A percentile compares a stretch with the other conserved stretches of the same genome.
Evolutionary conservation across 1,140 invertebrate species (phyloP).

Genomic region (Caerostris darwini): DNA sequence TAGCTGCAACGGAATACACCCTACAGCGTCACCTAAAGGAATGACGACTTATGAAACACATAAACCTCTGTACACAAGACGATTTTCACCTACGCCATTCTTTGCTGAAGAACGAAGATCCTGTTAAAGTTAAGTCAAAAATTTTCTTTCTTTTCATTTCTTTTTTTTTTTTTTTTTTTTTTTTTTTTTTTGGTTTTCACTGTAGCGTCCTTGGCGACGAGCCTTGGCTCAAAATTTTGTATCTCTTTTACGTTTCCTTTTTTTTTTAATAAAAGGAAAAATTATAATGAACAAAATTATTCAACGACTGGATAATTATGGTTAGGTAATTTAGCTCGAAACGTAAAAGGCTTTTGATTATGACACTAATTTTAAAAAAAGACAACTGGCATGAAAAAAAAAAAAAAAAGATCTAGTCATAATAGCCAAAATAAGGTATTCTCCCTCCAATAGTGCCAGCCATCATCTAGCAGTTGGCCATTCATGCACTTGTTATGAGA

Average conservation of each 20-base stretch:
- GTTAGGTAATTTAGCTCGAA: background rate
- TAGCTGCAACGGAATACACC: constrained; percentile 77
- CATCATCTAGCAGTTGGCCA: background rate
- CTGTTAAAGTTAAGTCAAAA: constrained; percentile 5
- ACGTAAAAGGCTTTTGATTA: background rate
- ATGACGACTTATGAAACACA: constrained; percentile 11
- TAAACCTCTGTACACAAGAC: constrained; percentile 70
- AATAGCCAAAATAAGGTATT: background rate
- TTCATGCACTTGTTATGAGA: background rate
- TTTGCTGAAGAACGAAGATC: constrained; percentile 55
- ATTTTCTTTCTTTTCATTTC: constrained; percentile 47
- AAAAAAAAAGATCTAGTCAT: background rate
- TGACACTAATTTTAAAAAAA: background rate
- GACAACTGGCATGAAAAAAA: background rate
- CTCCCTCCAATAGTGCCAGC: background rate
- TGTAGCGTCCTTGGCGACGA: constrained; percentile 73
- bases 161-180: background rate
- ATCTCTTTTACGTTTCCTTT: background rate
- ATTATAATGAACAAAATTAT: background rate
- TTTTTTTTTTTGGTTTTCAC: constrained; percentile 34
- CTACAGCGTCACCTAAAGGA: constrained; percentile 10
- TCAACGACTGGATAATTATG: background rate
- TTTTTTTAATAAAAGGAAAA: background rate
- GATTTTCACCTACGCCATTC: constrained; percentile 23
- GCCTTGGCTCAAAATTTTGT: constrained; percentile 65